Evolutionary conservation across 2,888 invertebrate genomes (phyloP), one percentile per base, ranked within the genome.

Genomic region (Synergus umbraculus): DNA sequence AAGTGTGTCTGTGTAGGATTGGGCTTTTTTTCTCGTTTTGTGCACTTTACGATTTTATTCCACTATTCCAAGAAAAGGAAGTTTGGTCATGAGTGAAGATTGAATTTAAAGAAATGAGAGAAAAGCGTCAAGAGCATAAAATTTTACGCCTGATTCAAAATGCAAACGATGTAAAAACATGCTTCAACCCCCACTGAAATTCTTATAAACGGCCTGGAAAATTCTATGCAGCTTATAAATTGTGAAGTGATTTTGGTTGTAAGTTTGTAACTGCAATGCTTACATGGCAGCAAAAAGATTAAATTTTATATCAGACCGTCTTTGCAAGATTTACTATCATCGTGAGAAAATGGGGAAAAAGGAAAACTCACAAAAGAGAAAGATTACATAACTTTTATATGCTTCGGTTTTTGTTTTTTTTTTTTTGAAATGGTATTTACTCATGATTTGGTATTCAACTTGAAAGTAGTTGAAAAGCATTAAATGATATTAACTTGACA

Each of bases 121-220:
- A 22, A 46, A 29, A 8, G 15, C 43, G 43, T 18, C 13, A 46
- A 2, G 46, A 69, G 46, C 29, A 69, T 69, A 69, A 69, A 69
- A 15, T 69, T 69, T 69, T 69, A 69, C 69, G 46, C 29, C 46
- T 49, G 49, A 69, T 49, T 69, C 69, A 29, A 69, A 49, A 49
- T 69, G 44, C 69, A 22, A 69, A 29, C 49, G 69, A 69, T 13
- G 69, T 49, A 46, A 69, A 69, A 69, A 69, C 44, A 49, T 49
- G 44, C 18, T 5, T 22, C 69, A 15, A 49, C 22, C 29, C 29
- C 69, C 29, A 49, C 46, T 69, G 15, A 29, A 49, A 69, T 69
- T 15, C 46, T 49, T 49, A 46, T 46, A 7, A 22, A 67, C 46
- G 67, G 29, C 22, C 46, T 29, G 49, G 15, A 46, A 69, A 69